Base-by-base conservation (phyloP, 2,113 vertebrate species). In the Fregetta grallaria region DNA sequence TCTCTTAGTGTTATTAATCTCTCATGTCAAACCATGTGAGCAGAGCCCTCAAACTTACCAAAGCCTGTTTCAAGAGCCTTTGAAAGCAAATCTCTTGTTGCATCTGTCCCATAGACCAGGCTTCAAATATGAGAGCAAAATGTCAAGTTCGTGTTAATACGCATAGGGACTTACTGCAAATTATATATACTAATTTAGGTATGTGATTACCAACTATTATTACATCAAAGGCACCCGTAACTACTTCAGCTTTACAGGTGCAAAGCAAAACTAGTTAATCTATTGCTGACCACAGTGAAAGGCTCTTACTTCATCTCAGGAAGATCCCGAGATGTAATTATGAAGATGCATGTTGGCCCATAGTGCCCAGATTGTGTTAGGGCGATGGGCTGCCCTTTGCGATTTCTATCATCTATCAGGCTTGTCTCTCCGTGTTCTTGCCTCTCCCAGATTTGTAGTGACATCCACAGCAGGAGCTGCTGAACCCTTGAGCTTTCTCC, bases 391-490 rank as follows among this genome's bases (percentile, higher is more conserved):
- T 94, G 88, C 90, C 92, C 94, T 92, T 91, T 67, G 74, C 59
- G 65, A 61, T 34, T 27, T 12, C 74, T 8, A 2, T 42, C 61
- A 29, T 67, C 50, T 68, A 22, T 72, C 65, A 34, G 61, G 4
- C 23, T 45, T 32, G 36, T 91, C 94, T 77, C 38, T 67, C 71
- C 1, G 0, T 1, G 29, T 25, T 78, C 88, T 79, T 83, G 44
- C 71, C 86, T 94, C 92, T 66, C 52, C 70, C 34, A 15, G 62
- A 68, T 93, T 29, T 40, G 73, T 1, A 65, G 81, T 44, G 88
- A 95, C 93, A 93, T 30, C 88, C 86, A 13, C 86, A 86, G 78
- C 90, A 78, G 77, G 92, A 95, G 70, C 66, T 55, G 75, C 71
- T 40, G 55, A 40, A 79, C 78, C 94, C 70, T 34, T 20, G 78